Base-by-base conservation (phyloP, 2,888 invertebrate genomes). In the Eupithecia exiguata region DNA sequence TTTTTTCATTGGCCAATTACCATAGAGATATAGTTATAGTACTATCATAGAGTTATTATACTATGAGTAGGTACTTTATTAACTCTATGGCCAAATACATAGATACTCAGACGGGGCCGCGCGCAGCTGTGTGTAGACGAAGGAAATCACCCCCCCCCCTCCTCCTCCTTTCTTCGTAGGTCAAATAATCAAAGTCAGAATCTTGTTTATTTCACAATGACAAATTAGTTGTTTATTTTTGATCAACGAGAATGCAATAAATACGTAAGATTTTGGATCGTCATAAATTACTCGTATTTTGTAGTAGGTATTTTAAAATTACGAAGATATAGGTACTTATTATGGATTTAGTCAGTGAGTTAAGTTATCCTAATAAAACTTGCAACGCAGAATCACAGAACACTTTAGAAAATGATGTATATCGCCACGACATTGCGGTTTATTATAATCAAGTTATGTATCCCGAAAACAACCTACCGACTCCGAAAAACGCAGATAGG, bases 281-380 rank as follows among this genome's bases (percentile, higher is more conserved):
- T 38, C 40, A 69, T 73, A 79, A 75, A 72, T 70, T 72, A 53
- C 58, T 65, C 36, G 76, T 76, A 53, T 63, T 72, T 66, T 38
- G 30, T 53, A 21, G 25, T 58, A 58, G 10, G 25, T 58, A 58
- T 58, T 58, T 69, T 63, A 65, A 67, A 66, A 36, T 49, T 0
- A 12, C 53, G 43, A 18, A 68, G 16, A 68, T 69, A 30, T 49
- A n/a, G n/a, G n/a, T n/a, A 61, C 68, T 49, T 71, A 67, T 35
- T 9, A 79, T 79, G 79, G 79, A 78, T 71, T 72, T 69, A 74
- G n/a, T 65, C 0, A 76, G 74, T 53, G 58, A 67, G 25, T 61
- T 68, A n/a, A 75, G 67, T 68, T 65, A 7, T 70, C 68, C 72
- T 65, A 58, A 58, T 69, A 72, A 68, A 12, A 72, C 40, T 43